Conservation (phyloP, 2,113 vertebrate genomes). For the Tiliqua scincoides region DNA sequence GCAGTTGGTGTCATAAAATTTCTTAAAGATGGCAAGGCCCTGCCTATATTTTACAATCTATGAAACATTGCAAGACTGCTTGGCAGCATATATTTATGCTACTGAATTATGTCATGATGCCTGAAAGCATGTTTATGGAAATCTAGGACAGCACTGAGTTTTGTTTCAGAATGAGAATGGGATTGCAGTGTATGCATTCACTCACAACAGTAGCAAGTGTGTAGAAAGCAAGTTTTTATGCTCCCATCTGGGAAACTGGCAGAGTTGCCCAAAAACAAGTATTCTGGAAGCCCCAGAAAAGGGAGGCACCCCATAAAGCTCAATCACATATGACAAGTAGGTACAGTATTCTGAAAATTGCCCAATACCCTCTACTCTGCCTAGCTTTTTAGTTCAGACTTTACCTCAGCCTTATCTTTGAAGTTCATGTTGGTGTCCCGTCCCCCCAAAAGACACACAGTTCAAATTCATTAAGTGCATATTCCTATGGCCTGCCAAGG, state of each 20-base stretch:
- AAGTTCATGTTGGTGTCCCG: too few relatives aligned
- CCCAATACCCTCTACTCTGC: neutral
- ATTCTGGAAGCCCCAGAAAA: neutral
- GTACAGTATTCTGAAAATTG: neutral
- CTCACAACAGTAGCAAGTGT: neutral
- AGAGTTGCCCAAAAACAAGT: neutral
- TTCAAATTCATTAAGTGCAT: too few relatives aligned
- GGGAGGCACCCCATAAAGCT: neutral
- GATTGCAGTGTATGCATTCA: fast-evolving
- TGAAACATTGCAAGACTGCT: neutral
- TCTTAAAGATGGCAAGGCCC: neutral
- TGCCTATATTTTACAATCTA: neutral
- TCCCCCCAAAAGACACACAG: neutral
- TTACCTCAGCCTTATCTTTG: too few relatives aligned
- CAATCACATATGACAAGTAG: fast-evolving
- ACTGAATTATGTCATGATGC: neutral
- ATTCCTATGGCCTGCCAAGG: fast-evolving
- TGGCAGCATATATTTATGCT: neutral
- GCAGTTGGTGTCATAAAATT: neutral
- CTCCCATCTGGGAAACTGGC: neutral
- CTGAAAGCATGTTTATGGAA: neutral
- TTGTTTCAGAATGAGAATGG: neutral
- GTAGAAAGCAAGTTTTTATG: neutral
- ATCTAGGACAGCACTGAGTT: neutral
- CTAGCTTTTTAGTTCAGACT: fast-evolving